phyloP scores from a whole-genome alignment of 23 tunicate genomes.

The Ascidia mentula region DNA sequence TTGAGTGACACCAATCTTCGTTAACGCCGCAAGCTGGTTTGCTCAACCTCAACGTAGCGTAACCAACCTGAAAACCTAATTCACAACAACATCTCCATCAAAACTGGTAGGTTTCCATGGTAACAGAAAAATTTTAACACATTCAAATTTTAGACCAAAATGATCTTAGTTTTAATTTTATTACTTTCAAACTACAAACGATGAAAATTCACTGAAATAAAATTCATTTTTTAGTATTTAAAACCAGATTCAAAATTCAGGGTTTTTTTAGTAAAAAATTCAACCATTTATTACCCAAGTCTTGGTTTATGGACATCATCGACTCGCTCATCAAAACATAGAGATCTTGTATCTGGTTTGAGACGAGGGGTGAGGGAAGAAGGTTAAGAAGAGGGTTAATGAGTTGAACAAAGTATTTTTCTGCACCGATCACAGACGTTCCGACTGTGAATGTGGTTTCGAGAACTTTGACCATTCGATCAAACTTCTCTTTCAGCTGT shows the following conservation, averaged over 20 bases:
- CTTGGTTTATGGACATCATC: slow-evolving; percentile 22
- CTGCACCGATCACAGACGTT: not conserved
- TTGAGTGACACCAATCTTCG: slow-evolving; percentile 45
- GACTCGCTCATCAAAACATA: slow-evolving; percentile 29
- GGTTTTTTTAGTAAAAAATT: too few relatives aligned
- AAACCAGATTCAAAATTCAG: too few relatives aligned
- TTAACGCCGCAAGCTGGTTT: slow-evolving; percentile 29
- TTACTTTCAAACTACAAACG: not conserved
- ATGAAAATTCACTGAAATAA: not conserved
- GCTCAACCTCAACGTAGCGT: slow-evolving; percentile 52
- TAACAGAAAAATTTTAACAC: not conserved
- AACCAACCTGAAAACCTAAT: slow-evolving; percentile 60
- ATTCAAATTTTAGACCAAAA: not conserved
- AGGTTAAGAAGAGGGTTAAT: slow-evolving; percentile 35
- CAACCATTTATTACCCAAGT: not conserved
- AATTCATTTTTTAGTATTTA: not conserved
- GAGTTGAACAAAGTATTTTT: slow-evolving; percentile 31
- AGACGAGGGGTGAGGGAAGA: slow-evolving; percentile 39
- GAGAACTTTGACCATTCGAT: slow-evolving; percentile 12
- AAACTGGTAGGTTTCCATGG: not conserved
- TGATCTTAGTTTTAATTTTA: not conserved
- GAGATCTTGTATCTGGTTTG: slow-evolving; percentile 42
- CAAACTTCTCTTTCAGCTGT: slow-evolving; percentile 36
- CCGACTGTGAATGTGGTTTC: not conserved
- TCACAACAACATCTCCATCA: not conserved